phyloP scores from a whole-genome alignment of 2,113 vertebrate species.

The Platanista minor region DNA sequence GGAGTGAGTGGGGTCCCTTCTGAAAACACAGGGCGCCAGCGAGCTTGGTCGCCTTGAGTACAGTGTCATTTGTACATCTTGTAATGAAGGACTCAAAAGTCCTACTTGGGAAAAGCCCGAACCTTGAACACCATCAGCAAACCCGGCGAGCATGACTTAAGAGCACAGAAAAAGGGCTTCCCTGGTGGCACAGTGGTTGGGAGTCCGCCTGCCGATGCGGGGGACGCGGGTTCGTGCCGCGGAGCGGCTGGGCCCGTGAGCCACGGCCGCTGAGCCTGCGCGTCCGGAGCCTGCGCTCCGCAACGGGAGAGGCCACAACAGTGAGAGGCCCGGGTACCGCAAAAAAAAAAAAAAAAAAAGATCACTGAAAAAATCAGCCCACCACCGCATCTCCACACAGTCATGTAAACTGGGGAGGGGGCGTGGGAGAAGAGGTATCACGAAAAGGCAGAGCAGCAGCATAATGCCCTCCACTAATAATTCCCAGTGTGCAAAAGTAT shows the following conservation, averaged over 20 bases:
- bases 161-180: neutral
- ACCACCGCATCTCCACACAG: accelerated
- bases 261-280: too few relatives aligned
- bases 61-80: neutral
- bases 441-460: neutral
- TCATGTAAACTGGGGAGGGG: accelerated
- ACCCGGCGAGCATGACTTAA: too few relatives aligned
- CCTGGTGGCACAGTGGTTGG: too few relatives aligned
- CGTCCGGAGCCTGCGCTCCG: too few relatives aligned
- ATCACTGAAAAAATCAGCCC: accelerated
- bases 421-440: accelerated
- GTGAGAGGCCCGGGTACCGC: too few relatives aligned
- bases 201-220: too few relatives aligned
- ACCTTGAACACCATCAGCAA: accelerated
- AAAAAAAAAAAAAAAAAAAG: too few relatives aligned
- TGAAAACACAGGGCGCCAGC: neutral
- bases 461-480: accelerated
- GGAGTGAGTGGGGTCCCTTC: neutral
- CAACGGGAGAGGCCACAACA: too few relatives aligned
- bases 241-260: too few relatives aligned
- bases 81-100: neutral
- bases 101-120: neutral
- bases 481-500: accelerated
- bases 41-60: accelerated
- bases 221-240: too few relatives aligned